Percentiles rank a stretch among this genome's conserved stretches.
Evolutionary conservation across 2,113 vertebrate genomes (phyloP).

Genomic region (Paradisaea rubra): DNA sequence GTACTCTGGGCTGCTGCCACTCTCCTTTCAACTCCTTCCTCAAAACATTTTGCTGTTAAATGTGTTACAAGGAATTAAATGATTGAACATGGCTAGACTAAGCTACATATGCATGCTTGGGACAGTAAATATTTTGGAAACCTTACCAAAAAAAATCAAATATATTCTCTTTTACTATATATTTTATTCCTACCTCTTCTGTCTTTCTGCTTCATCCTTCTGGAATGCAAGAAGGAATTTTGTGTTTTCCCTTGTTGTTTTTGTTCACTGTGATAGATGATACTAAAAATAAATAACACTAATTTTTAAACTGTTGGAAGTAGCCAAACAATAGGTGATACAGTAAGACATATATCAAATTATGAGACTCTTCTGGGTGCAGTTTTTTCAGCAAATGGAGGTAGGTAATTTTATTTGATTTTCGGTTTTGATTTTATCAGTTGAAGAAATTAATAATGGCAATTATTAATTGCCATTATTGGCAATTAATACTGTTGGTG

Average conservation of each 20-base stretch:
- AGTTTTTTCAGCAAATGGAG: neutral
- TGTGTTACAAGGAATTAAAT: neutral
- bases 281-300: neutral
- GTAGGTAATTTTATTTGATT: neutral
- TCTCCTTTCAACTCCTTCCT: neutral
- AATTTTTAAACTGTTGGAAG: neutral
- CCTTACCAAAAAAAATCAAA: neutral
- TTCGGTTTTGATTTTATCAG: neutral
- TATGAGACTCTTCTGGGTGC: neutral
- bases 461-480: neutral
- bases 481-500: neutral
- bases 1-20: neutral
- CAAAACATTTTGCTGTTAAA: neutral
- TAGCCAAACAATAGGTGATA: neutral
- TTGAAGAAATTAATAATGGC: neutral
- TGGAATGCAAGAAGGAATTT: neutral
- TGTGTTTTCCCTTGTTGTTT: neutral
- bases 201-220: neutral
- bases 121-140: neutral
- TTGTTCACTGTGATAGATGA: neutral
- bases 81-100: neutral
- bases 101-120: rapidly evolving
- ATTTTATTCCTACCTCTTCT: neutral
- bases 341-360: neutral
- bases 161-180: neutral